Evolutionary conservation across 2,797 vertebrate species (phyloP).

Genomic region (Pipistrellus nathusii): DNA sequence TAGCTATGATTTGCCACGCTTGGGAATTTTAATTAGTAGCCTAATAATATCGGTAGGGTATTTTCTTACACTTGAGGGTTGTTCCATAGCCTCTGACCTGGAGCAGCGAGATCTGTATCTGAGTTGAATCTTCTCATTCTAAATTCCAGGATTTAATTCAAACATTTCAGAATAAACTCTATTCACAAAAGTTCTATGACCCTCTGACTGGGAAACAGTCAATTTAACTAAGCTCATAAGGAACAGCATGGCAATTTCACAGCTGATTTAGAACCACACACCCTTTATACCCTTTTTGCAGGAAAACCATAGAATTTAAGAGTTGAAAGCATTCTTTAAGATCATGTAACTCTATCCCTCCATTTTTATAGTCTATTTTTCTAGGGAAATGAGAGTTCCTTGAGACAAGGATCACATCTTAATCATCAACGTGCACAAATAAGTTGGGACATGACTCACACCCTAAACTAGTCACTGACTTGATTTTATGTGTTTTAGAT

Average conservation of each 20-base stretch:
- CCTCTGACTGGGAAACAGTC: constrained; percentile 77
- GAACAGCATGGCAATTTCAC: constrained; percentile 78
- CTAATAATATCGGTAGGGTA: not conserved
- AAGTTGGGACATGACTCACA: not conserved
- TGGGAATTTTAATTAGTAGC: constrained; percentile 32
- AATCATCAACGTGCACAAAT: not conserved
- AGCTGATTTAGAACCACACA: constrained; percentile 69
- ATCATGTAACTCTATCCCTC: not conserved
- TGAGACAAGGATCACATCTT: not conserved
- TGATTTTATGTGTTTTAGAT: not conserved
- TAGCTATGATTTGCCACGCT: not conserved
- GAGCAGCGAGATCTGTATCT: not conserved
- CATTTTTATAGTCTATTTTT: not conserved
- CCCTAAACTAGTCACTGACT: not conserved
- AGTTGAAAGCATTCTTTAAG: constrained; percentile 60
- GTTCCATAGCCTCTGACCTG: constrained; percentile 22
- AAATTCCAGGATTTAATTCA: constrained; percentile 54
- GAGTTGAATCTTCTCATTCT: constrained; percentile 17
- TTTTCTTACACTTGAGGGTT: not conserved
- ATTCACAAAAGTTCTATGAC: constrained; percentile 44
- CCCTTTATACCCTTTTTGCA: constrained; percentile 36
- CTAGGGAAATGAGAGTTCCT: not conserved
- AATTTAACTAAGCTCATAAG: constrained; percentile 81
- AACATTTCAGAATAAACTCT: constrained; percentile 50
- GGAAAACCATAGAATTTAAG: constrained; percentile 62